These are phyloP conservation scores for Strix uralensis DNA, from an alignment of 2,113 vertebrate species.

Conservation along the genomic window DNA sequence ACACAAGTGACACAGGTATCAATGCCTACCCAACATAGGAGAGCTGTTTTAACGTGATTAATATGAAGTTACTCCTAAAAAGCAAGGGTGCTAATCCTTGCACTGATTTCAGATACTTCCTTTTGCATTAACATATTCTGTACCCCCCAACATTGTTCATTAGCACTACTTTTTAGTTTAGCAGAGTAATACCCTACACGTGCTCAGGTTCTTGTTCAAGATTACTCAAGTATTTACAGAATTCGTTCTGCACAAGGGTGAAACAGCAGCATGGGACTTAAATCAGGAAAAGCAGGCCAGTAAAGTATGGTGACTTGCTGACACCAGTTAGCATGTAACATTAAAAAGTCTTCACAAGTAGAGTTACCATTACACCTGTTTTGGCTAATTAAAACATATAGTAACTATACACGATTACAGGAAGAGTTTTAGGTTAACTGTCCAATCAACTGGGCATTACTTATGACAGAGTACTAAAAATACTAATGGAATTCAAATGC, in stretches of 20 bases:
- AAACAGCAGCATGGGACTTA: neutral
- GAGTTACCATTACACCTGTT: slow-evolving; percentile 46
- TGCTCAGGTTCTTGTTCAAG: neutral
- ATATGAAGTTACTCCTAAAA: neutral
- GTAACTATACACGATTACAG: slow-evolving; percentile 54
- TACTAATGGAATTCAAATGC: slow-evolving; percentile 57
- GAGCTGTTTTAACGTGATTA: neutral
- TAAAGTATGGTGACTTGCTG: neutral
- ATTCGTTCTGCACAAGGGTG: neutral
- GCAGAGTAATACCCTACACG: neutral
- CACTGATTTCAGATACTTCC: neutral
- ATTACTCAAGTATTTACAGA: slow-evolving; percentile 11
- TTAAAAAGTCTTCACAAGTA: neutral
- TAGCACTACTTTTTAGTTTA: neutral
- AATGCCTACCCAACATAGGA: neutral
- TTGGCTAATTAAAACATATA: slow-evolving; percentile 53
- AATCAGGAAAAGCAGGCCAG: neutral
- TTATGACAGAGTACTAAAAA: slow-evolving; percentile 64
- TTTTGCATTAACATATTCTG: neutral
- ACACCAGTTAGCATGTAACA: neutral
- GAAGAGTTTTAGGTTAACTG: slow-evolving; percentile 28
- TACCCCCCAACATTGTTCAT: neutral
- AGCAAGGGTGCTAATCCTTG: neutral
- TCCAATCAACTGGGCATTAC: slow-evolving; percentile 24
- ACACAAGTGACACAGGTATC: neutral